phyloP scores from a whole-genome alignment of 1,140 invertebrate species.

The Caenorhabditis elegans region WBcel235 BX284604.4:13571501-13572000 shows the following conservation, averaged over 20 bases:
- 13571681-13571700: constrained; percentile 46
- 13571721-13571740: constrained; percentile 40
- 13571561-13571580: constrained; percentile 37
- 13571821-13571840: constrained; percentile 38
- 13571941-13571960: too few species aligned
- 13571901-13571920: too few species aligned
- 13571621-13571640: constrained; percentile 51
- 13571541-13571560: constrained; percentile 39
- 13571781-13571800: constrained; percentile 43
- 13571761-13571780: constrained; percentile 41
- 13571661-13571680: constrained; percentile 52
- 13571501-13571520: constrained; percentile 44
- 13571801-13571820: constrained; percentile 41
- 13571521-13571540: constrained; percentile 54
- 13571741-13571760: constrained; percentile 39
- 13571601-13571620: constrained; percentile 45
- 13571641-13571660: constrained; percentile 48
- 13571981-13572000: too few species aligned
- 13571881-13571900: too few species aligned
- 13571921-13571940: too few species aligned
- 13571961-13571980: too few species aligned
- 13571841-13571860: too few species aligned
- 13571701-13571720: constrained; percentile 46
- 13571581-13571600: constrained; percentile 48
- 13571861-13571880: too few species aligned